Conservation (phyloP, 2,113 vertebrate species). For the Chloroceryle aenea region DNA sequence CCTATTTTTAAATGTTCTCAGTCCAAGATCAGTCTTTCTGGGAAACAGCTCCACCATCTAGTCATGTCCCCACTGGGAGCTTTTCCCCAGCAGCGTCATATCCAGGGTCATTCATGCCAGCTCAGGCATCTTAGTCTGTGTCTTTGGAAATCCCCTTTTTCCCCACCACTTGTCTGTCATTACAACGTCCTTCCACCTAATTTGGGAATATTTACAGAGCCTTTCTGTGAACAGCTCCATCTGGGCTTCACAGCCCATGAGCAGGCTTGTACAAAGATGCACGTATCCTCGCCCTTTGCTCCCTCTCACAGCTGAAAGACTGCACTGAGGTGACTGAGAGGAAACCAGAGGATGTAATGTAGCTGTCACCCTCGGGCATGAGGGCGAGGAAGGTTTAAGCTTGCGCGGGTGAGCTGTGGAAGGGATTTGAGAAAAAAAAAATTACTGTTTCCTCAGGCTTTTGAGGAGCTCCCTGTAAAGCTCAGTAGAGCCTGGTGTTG, state of each 20-base stretch:
- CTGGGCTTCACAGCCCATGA: not conserved
- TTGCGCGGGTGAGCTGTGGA: not conserved
- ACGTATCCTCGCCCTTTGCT: not conserved
- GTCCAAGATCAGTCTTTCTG: not conserved
- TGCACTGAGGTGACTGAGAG: not conserved
- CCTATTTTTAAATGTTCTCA: not conserved
- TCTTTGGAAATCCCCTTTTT: not conserved
- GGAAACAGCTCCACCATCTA: not conserved
- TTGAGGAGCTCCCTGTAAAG: not conserved
- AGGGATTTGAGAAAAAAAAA: not conserved
- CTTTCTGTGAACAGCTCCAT: not conserved
- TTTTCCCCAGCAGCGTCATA: not conserved
- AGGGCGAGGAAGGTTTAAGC: not conserved
- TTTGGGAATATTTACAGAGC: not conserved
- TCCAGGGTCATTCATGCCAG: not conserved
- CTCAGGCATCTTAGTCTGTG: not conserved
- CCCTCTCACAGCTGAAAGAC: accelerated
- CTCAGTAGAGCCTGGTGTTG: not conserved
- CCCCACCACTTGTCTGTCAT: not conserved
- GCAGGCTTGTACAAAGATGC: not conserved
- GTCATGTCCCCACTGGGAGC: not conserved
- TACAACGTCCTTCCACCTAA: not conserved
- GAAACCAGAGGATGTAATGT: not conserved
- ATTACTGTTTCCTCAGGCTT: not conserved
- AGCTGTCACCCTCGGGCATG: not conserved